Conservation (phyloP, 2,888 invertebrate species). For the Anodontia alba region DNA sequence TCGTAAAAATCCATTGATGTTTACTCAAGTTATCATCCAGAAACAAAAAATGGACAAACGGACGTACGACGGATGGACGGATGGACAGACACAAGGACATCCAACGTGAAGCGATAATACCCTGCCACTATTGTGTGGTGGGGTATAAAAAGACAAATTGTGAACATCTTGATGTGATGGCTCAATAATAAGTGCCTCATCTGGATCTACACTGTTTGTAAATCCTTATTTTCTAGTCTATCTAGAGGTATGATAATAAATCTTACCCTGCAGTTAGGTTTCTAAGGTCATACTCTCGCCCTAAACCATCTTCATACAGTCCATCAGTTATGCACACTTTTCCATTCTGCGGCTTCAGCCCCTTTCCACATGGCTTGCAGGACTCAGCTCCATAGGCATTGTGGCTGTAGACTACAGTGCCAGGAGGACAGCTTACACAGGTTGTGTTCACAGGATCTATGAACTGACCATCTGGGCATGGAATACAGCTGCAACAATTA, state of each 20-base stretch:
- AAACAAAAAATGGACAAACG: too few relatives aligned
- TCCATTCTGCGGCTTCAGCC: slow-evolving; percentile 84
- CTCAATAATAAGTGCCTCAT: background rate
- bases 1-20: too few relatives aligned
- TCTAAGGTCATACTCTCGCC: slow-evolving; percentile 78
- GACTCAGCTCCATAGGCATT: slow-evolving; percentile 82
- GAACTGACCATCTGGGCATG: slow-evolving; percentile 87
- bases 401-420: slow-evolving; percentile 78
- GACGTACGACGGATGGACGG: too few relatives aligned
- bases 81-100: too few relatives aligned
- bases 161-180: background rate
- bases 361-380: slow-evolving; percentile 86
- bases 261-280: slow-evolving; percentile 71
- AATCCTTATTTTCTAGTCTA: too few relatives aligned
- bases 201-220: background rate
- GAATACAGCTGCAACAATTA: slow-evolving; percentile 86
- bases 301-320: slow-evolving; percentile 69
- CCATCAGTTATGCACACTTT: slow-evolving; percentile 86
- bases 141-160: slow-evolving; percentile 60
- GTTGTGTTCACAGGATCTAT: slow-evolving; percentile 83
- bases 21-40: too few relatives aligned
- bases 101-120: too few relatives aligned
- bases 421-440: slow-evolving; percentile 86
- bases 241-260: too few relatives aligned
- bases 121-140: too few relatives aligned